These are phyloP conservation scores for Geopemphigus sp. DNA, from an alignment of 1,140 invertebrate species.

Conservation along the genomic window DNA sequence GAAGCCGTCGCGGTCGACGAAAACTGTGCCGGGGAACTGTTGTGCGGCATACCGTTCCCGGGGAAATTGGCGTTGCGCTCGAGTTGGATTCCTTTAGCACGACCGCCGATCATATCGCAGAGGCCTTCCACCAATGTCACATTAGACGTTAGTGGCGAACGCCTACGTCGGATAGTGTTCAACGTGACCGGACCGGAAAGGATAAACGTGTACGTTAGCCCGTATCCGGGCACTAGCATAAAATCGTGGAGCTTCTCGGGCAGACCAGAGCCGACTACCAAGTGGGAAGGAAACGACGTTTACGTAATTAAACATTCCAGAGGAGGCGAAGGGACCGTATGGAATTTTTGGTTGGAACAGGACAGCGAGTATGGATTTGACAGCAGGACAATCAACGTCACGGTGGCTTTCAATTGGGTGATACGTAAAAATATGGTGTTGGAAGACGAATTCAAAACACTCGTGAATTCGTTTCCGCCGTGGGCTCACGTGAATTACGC, in stretches of 20 bases:
- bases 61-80: background rate
- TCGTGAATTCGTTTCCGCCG: constrained; percentile 10
- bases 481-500: constrained; percentile 24
- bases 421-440: background rate
- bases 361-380: background rate
- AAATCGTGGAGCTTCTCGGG: constrained; percentile 10
- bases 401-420: constrained; percentile 14
- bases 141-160: background rate
- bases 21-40: background rate
- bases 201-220: constrained; percentile 17
- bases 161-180: constrained; percentile 3
- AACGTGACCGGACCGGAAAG: constrained; percentile 25
- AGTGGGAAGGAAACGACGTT: constrained; percentile 15
- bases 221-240: background rate
- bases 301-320: constrained; percentile 22
- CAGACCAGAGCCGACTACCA: background rate
- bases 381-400: constrained; percentile 7
- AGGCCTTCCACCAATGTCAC: background rate
- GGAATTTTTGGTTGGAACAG: constrained; percentile 33
- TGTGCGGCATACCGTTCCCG: background rate
- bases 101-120: background rate
- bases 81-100: background rate
- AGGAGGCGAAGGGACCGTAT: background rate
- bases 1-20: background rate
- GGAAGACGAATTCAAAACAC: constrained; percentile 4